These are phyloP conservation scores for Bathybates hornii DNA, from an alignment of 2,113 vertebrate genomes.

Conservation along the genomic window DNA sequence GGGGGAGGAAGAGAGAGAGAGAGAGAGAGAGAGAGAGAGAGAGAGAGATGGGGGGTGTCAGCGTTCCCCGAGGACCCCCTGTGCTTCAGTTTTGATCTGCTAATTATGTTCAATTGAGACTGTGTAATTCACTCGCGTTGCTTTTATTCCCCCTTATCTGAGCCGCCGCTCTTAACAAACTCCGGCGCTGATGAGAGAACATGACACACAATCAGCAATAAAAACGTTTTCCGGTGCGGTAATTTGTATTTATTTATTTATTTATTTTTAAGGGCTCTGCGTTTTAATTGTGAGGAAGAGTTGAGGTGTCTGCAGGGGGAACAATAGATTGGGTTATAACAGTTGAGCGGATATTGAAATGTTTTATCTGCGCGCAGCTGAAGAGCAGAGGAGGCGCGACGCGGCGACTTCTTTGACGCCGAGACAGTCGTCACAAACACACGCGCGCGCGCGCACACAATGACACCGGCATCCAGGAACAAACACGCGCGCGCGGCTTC, in stretches of 20 bases:
- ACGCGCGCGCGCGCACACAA: neutral
- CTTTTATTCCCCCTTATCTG: slow-evolving; percentile 30
- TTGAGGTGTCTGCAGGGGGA: neutral
- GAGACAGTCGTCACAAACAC: slow-evolving; percentile 17
- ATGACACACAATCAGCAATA: slow-evolving; percentile 17
- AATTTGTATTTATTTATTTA: neutral
- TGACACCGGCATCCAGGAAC: neutral
- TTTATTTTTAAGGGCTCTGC: neutral
- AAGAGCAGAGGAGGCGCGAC: slow-evolving; percentile 26
- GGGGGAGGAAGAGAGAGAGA: slow-evolving; percentile 2
- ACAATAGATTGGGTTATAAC: neutral
- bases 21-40: neutral
- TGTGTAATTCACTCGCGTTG: slow-evolving; percentile 38
- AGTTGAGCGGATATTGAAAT: slow-evolving; percentile 44
- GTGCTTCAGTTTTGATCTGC: slow-evolving; percentile 52
- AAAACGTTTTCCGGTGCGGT: neutral
- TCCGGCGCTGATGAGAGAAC: neutral
- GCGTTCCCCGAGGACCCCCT: slow-evolving; percentile 39
- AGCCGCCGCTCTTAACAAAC: slow-evolving; percentile 9
- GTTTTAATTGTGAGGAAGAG: neutral
- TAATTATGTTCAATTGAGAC: slow-evolving; percentile 62
- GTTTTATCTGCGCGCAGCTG: slow-evolving; percentile 30
- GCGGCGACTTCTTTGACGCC: slow-evolving; percentile 31
- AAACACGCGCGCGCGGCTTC: neutral
- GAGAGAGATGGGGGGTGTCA: neutral